These are phyloP conservation scores for Ectropis grisescens DNA, from an alignment of 1,140 invertebrate genomes.

Conservation along the genomic window DNA sequence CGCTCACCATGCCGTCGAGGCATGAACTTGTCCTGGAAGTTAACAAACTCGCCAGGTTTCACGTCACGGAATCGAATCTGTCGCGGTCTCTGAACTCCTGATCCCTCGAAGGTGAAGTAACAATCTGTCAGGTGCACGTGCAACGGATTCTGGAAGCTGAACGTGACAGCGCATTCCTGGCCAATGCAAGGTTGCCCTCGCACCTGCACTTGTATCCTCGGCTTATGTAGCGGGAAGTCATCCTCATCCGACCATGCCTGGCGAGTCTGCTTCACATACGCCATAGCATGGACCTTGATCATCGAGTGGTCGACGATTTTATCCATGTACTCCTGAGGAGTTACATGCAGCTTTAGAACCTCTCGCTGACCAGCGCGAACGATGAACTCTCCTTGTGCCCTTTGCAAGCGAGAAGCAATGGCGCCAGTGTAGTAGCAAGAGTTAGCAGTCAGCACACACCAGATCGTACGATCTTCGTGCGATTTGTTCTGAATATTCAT, in stretches of 20 bases:
- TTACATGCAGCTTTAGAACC: conserved; percentile 67
- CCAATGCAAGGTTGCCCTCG: conserved; percentile 54
- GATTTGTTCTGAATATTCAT: conserved; percentile 79
- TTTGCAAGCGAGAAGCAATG: conserved; percentile 75
- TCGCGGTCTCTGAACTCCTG: conserved; percentile 74
- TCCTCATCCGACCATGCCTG: conserved; percentile 81
- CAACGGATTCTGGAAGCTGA: conserved; percentile 79
- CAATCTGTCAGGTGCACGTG: conserved; percentile 73
- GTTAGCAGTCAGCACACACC: conserved; percentile 72
- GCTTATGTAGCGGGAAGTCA: conserved; percentile 77
- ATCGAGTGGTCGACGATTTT: conserved; percentile 79
- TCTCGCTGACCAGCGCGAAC: conserved; percentile 71
- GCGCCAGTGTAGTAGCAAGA: conserved; percentile 81
- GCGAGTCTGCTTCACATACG: conserved; percentile 76
- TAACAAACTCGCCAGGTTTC: conserved; percentile 71
- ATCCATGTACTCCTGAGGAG: conserved; percentile 74
- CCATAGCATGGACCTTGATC: conserved; percentile 78
- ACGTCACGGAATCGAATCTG: conserved; percentile 72
- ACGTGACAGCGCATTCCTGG: conserved; percentile 59
- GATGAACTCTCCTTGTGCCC: conserved; percentile 72
- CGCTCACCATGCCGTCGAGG: conserved; percentile 70
- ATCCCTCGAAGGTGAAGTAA: conserved; percentile 77
- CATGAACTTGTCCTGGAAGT: conserved; percentile 70
- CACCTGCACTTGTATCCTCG: conserved; percentile 71
- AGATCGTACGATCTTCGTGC: conserved; percentile 74